phyloP scores from a whole-genome alignment of 2,888 invertebrate species.

The Schizaphis graminum region DNA sequence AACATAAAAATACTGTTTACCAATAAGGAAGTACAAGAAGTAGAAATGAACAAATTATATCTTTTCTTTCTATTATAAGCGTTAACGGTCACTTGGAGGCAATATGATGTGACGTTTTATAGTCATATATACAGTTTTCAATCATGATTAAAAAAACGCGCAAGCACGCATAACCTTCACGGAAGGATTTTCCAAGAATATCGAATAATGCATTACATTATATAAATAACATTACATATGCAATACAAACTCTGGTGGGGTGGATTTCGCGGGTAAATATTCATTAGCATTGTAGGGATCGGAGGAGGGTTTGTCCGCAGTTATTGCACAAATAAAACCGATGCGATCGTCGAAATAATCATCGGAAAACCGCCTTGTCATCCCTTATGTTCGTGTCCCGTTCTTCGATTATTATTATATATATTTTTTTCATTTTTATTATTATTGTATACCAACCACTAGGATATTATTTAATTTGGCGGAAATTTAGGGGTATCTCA shows the following conservation, averaged over 20 bases:
- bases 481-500: constrained; percentile 24
- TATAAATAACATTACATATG: constrained; percentile 67
- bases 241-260: constrained; percentile 55
- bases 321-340: constrained; percentile 64
- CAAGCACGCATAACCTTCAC: constrained; percentile 22
- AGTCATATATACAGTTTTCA: constrained; percentile 1
- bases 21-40: neutral
- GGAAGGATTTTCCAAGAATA: constrained; percentile 32
- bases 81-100: constrained; percentile 14
- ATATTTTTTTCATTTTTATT: constrained; percentile 42
- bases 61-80: neutral
- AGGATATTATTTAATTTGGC: constrained; percentile 20
- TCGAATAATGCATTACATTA: constrained; percentile 63
- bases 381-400: constrained; percentile 63
- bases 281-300: constrained; percentile 56
- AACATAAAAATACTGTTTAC: neutral
- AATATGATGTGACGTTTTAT: neutral
- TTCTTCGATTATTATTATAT: constrained; percentile 49
- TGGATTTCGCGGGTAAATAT: constrained; percentile 60
- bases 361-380: constrained; percentile 65
- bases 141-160: constrained; percentile 16
- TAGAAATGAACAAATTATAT: neutral
- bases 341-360: constrained; percentile 64
- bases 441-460: constrained; percentile 35
- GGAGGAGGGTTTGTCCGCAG: constrained; percentile 38